Evolutionary conservation across 2,113 vertebrate genomes (phyloP), one percentile per base, ranked within the genome.

Genomic region (Glaucidium brasilianum): DNA sequence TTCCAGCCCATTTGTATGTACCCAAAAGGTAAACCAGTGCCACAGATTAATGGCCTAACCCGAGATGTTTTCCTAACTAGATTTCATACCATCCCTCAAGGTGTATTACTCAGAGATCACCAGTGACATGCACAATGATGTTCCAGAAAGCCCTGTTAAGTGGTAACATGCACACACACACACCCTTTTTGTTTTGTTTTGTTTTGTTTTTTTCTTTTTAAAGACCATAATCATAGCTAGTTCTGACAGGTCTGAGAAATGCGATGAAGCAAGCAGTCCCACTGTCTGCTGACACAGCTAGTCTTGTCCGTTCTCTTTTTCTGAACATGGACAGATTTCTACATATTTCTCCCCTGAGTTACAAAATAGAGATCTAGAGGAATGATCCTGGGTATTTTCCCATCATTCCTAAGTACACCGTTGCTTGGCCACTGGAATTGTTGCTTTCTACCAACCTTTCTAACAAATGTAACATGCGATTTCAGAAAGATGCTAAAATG

Each of bases 81-180:
- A 53, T 69, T 89, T 89, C 55, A 50, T 11, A 15, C 10, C 11
- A 10, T 30, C 11, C 11, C 20, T 67, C 6, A 4, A 25, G 0
- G 0, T 27, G 5, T 3, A 2, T 50, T 47, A 34, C 35, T 67
- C 10, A 32, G 32, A 52, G 12, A 21, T 39, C 19, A 35, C 8
- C 27, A 37, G 18, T 45, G 35, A 52, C 53, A 32, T 4, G 11
- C 2, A 49, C 10, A 71, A 1, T 0, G 0, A 59, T 20, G 11
- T 39, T 85, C 20, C 41, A 88, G 71, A 52, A 71, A 75, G 17
- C 9, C 22, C 32, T 4, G 0, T 16, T 75, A 90, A 29, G 29
- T 66, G 11, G 8, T 16, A 73, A n/a, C 7, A 49, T 3, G 7
- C 26, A 64, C 9, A 37, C 10, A 35, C 29, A 20, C 50, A 30